A percentile compares a stretch with the other conserved stretches of the same genome.
phyloP scores from a whole-genome alignment of 2,797 vertebrate species.

The Falco naumanni region DNA sequence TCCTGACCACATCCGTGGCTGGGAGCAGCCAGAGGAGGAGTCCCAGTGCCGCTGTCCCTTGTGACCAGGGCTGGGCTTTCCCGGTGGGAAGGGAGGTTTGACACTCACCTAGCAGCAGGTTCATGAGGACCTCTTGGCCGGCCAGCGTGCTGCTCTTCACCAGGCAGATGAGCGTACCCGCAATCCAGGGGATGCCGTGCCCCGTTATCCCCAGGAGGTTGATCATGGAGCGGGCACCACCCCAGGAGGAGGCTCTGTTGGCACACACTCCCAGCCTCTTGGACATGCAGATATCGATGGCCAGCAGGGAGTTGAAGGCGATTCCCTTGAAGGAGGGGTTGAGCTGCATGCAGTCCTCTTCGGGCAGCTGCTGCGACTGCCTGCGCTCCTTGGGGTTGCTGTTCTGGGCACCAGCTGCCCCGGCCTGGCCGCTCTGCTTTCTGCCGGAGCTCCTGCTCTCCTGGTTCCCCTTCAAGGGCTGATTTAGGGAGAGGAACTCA shows the following conservation, averaged over 20 bases:
- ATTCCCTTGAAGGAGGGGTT: constrained; percentile 96
- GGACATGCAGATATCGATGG: constrained; percentile 95
- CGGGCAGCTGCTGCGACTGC: constrained; percentile 85
- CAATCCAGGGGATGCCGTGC: constrained; percentile 91
- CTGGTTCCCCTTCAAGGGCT: constrained; percentile 76
- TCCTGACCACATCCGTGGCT: background rate
- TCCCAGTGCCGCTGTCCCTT: background rate
- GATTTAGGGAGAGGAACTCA: constrained; percentile 94
- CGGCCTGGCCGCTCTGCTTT: constrained; percentile 70
- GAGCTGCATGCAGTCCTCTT: constrained; percentile 97
- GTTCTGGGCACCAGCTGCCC: constrained; percentile 65
- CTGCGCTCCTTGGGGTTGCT: constrained; percentile 81
- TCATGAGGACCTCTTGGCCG: constrained; percentile 94
- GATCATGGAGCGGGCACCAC: constrained; percentile 90
- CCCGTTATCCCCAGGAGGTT: constrained; percentile 91
- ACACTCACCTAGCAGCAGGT: constrained; percentile 94
- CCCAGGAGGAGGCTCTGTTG: constrained; percentile 88
- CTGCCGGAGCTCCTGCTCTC: constrained; percentile 77
- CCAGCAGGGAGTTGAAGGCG: constrained; percentile 91
- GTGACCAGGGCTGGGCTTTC: constrained; percentile 8
- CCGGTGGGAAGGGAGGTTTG: background rate
- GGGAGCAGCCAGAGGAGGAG: constrained; percentile 57
- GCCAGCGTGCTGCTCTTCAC: constrained; percentile 93
- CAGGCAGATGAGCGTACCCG: constrained; percentile 89
- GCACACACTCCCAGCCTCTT: constrained; percentile 94